phyloP scores from a whole-genome alignment of 2,113 vertebrate species.

The Indri indri region DNA sequence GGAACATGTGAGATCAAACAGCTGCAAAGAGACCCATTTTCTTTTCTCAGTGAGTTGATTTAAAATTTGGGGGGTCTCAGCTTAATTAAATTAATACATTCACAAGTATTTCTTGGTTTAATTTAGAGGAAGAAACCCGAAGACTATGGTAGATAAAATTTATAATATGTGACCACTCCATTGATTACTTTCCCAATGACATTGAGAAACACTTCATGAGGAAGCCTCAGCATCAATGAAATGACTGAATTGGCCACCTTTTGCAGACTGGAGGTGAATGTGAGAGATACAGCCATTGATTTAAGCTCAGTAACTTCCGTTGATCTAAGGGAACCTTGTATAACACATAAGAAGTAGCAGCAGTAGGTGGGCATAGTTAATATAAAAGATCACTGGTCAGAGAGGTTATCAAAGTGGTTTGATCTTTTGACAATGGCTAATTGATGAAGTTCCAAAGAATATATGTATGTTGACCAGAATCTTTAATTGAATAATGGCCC shows the following conservation, averaged over 20 bases:
- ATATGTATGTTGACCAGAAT: not conserved
- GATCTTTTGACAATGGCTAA: not conserved
- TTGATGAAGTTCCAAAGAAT: not conserved
- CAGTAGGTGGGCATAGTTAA: not conserved
- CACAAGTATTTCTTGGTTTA: not conserved
- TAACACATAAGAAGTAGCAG: not conserved
- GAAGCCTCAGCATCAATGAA: not conserved
- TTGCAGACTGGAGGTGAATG: not conserved
- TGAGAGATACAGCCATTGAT: not conserved
- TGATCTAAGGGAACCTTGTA: not conserved
- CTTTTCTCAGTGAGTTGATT: not conserved
- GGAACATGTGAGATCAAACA: not conserved
- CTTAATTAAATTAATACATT: not conserved
- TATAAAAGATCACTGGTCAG: not conserved
- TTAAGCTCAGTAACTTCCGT: not conserved
- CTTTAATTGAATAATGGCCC: not conserved
- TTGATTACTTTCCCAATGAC: not conserved
- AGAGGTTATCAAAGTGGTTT: not conserved
- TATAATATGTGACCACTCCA: not conserved
- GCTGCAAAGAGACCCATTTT: rapidly evolving
- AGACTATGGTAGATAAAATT: not conserved
- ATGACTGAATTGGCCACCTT: not conserved
- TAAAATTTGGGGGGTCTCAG: not conserved
- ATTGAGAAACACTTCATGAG: not conserved
- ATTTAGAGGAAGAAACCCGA: not conserved